Base-by-base conservation (phyloP, 2,113 vertebrate genomes). In the Calidris pugnax region DNA sequence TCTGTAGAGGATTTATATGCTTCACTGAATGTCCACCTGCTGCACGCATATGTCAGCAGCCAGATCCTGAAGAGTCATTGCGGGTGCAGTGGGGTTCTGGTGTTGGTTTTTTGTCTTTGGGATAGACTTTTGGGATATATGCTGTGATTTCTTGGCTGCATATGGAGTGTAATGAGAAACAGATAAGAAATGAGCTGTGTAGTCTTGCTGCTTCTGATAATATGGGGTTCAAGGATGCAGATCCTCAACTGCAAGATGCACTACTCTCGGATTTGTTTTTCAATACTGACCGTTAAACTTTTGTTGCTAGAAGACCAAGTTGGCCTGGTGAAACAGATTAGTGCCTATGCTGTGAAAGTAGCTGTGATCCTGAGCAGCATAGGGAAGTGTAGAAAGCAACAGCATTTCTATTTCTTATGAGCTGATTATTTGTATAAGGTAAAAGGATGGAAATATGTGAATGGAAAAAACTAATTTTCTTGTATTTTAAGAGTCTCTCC, bases 11-110 rank as follows among this genome's bases (percentile, higher is more conserved):
- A 35, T 85, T 94, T 81, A 64, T 13, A 23, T 45, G 76, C 64
- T 87, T 93, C 79, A 85, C 39, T 76, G 69, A 20, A 78, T 28
- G 27, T 43, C 90, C 76, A 87, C 90, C 60, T 95, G 75, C 95
- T 92, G 79, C 60, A 37, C 2, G 18, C 8, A 3, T 63, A 43
- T 37, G n/a, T 51, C 83, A 94, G 56, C 28, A 89, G 39, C 15
- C 92, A 78, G 68, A 43, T 78, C 75, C 83, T 68, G 35, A 71
- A 33, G 24, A 86, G 35, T 63, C 24, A 6, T 0, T 55, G 63
- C 1, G 5, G 30, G 20, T 53, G 17, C 79, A 71, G 1, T 9
- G 35, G 37, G 27, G 33, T 50, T 85, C 67, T 72, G 37, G 28
- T 59, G 48, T 0, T 48, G 11, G 0, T 51, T 67, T 67, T 87